These are phyloP conservation scores for Melanogrammus aeglefinus DNA, from an alignment of 2,797 vertebrate genomes.

Conservation along the genomic window DNA sequence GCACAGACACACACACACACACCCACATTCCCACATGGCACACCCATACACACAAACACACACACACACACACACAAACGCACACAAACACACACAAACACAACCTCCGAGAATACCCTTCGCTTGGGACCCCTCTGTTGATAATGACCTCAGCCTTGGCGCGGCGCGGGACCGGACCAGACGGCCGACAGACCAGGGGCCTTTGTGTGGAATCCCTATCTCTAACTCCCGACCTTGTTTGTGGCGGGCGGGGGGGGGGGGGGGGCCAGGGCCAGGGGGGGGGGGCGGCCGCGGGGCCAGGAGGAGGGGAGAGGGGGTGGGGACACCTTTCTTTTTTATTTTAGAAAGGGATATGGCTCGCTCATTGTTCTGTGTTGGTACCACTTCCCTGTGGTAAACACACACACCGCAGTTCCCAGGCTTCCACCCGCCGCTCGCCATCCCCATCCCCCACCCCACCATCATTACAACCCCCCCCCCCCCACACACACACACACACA, in stretches of 20 bases:
- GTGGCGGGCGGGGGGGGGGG: slow-evolving; percentile 20
- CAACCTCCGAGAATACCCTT: slow-evolving; percentile 72
- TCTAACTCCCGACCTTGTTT: slow-evolving; percentile 74
- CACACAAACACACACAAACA: slow-evolving; percentile 33
- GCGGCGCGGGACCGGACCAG: slow-evolving; percentile 64
- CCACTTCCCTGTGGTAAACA: slow-evolving; percentile 87
- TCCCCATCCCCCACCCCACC: not conserved
- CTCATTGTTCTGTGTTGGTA: slow-evolving; percentile 86
- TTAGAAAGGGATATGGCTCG: slow-evolving; percentile 75
- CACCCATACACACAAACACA: slow-evolving; percentile 34
- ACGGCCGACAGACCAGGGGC: slow-evolving; percentile 71
- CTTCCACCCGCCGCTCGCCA: slow-evolving; percentile 65
- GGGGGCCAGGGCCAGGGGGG: not conserved
- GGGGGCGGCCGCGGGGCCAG: slow-evolving; percentile 44
- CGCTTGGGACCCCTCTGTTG: slow-evolving; percentile 65
- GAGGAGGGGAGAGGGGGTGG: slow-evolving; percentile 39
- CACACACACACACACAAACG: slow-evolving; percentile 20
- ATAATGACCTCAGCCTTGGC: slow-evolving; percentile 80
- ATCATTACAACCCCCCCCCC: not conserved
- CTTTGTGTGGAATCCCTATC: slow-evolving; percentile 73
- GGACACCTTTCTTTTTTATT: slow-evolving; percentile 57
- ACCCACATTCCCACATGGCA: slow-evolving; percentile 22
- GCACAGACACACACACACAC: slow-evolving; percentile 21
- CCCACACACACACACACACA: not conserved
- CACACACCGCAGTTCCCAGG: slow-evolving; percentile 87